Evolutionary conservation across 2,797 vertebrate species (phyloP).

Genomic region (Sebastes trivittatus): DNA sequence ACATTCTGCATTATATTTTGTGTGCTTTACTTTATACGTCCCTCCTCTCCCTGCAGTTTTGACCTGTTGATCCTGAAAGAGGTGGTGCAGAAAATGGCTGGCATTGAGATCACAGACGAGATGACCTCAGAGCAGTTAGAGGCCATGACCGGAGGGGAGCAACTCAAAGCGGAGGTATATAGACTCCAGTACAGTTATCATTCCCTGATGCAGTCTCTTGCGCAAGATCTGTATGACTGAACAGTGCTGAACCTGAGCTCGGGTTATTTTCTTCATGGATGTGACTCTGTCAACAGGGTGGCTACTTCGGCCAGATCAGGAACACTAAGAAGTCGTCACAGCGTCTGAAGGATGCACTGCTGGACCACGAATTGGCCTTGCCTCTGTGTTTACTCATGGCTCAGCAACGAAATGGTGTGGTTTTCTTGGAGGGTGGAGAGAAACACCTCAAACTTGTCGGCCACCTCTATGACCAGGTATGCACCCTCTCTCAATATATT

Average conservation of each 20-base stretch:
- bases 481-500: neutral
- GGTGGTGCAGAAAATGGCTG: conserved; percentile 99
- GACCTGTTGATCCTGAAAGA: conserved; percentile 98
- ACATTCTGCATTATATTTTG: neutral
- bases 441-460: conserved; percentile 98
- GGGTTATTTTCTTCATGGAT: neutral
- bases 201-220: neutral
- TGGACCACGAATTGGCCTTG: conserved; percentile 96
- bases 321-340: conserved; percentile 99
- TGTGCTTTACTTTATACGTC: neutral
- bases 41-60: conserved; percentile 84
- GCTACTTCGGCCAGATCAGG: conserved; percentile 98
- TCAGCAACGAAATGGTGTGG: conserved; percentile 96
- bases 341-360: conserved; percentile 92
- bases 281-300: conserved; percentile 83
- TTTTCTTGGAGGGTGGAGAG: conserved; percentile 97
- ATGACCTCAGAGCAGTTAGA: conserved; percentile 98
- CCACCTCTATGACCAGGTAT: conserved; percentile 97
- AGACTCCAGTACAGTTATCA: neutral
- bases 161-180: conserved; percentile 96
- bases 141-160: conserved; percentile 98
- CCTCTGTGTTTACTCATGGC: conserved; percentile 98
- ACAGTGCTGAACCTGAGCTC: neutral
- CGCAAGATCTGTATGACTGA: neutral
- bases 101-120: conserved; percentile 98